phyloP scores from a whole-genome alignment of 2,888 invertebrate genomes.

The Coelinius sp. region DNA sequence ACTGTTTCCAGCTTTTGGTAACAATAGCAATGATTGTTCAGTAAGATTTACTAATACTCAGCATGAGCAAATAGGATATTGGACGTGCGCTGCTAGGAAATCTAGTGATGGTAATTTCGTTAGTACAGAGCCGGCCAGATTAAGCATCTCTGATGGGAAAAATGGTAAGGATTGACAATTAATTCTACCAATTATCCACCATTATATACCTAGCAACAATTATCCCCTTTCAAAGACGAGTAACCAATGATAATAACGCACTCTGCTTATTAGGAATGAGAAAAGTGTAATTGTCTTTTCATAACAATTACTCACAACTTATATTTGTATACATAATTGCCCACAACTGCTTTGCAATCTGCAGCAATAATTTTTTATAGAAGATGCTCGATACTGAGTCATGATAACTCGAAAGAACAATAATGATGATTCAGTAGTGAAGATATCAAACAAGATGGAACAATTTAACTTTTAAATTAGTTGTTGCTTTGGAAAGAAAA shows the following conservation, averaged over 20 bases:
- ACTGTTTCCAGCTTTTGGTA: conserved; percentile 67
- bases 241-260: not conserved
- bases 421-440: not conserved
- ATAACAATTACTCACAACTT: not conserved
- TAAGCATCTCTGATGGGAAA: conserved; percentile 60
- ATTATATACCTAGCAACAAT: not conserved
- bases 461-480: not conserved
- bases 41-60: conserved; percentile 66
- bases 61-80: conserved; percentile 67
- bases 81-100: conserved; percentile 67
- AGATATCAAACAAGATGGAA: not conserved
- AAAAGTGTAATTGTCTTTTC: not conserved
- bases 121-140: conserved; percentile 63
- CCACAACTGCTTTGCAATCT: not conserved
- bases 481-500: not conserved
- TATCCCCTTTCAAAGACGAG: not conserved
- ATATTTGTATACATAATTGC: not conserved
- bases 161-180: conserved; percentile 49
- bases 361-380: not conserved
- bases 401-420: not conserved
- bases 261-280: not conserved
- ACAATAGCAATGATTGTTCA: conserved; percentile 67
- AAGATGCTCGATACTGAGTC: not conserved
- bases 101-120: conserved; percentile 61
- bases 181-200: not conserved